Conservation (phyloP, 2,888 invertebrate genomes). For the Orgyia antiqua region DNA sequence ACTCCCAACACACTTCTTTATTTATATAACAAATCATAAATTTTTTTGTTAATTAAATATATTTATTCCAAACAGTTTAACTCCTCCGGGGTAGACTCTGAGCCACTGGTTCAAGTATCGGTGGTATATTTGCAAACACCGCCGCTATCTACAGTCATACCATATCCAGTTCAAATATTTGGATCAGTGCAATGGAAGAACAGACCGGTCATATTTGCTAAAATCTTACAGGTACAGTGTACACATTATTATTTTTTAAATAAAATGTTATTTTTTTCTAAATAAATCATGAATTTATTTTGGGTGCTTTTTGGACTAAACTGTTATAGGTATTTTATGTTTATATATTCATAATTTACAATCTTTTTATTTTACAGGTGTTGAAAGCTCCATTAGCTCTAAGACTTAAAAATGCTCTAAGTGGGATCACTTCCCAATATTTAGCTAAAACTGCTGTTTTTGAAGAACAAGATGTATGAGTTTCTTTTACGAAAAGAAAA, state of each 20-base stretch:
- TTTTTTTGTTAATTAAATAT: neutral
- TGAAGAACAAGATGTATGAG: conserved; percentile 9
- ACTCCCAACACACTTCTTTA: too few species aligned
- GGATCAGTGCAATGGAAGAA: conserved; percentile 53
- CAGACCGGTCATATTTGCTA: conserved; percentile 50
- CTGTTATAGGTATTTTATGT: too few species aligned
- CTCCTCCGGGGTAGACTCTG: conserved; percentile 15
- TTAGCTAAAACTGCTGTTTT: conserved; percentile 20
- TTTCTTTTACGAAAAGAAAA: too few species aligned
- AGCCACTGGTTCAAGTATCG: conserved; percentile 37
- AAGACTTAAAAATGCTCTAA: conserved; percentile 33
- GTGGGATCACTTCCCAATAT: conserved; percentile 25
- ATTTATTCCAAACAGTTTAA: conserved; percentile 38
- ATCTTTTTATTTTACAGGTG: conserved; percentile 37
- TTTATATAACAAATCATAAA: neutral
- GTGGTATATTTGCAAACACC: conserved; percentile 37
- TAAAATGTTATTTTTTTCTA: too few species aligned
- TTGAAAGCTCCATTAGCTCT: conserved; percentile 35
- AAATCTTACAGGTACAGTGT: conserved; percentile 51
- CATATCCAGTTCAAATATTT: conserved; percentile 58
- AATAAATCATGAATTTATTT: too few species aligned
- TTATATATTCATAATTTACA: too few species aligned
- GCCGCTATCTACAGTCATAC: conserved; percentile 36
- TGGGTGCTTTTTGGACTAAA: too few species aligned
- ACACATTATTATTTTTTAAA: too few species aligned